Percentiles rank a stretch among this genome's conserved stretches.
phyloP scores from a whole-genome alignment of 53 echinoderm and acorn worm genomes.

The Antedon mediterranea region DNA sequence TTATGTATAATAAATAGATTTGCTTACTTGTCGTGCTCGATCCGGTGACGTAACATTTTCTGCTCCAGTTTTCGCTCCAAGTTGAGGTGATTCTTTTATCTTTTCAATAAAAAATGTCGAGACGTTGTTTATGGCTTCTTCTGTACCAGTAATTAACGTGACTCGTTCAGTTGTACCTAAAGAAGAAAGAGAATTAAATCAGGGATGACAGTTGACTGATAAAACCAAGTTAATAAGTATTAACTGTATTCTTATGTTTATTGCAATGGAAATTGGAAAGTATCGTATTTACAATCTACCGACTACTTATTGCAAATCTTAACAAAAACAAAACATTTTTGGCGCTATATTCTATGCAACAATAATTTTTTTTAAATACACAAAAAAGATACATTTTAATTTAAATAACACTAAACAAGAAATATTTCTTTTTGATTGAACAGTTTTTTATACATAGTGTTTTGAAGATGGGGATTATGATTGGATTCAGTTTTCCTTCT shows the following conservation, averaged over 20 bases:
- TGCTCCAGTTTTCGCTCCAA: constrained; percentile 71
- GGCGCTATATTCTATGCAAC: too few species aligned
- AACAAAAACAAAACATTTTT: too few species aligned
- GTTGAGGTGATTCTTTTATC: constrained; percentile 84
- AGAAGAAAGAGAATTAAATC: constrained; percentile 1
- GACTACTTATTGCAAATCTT: too few species aligned
- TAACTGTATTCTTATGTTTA: neutral
- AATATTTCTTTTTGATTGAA: too few species aligned
- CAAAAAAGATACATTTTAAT: too few species aligned
- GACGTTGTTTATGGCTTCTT: constrained; percentile 76
- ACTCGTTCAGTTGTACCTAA: constrained; percentile 92
- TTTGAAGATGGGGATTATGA: too few species aligned
- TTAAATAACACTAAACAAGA: too few species aligned
- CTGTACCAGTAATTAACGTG: constrained; percentile 84
- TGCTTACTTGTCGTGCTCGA: constrained; percentile 85
- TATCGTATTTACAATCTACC: too few species aligned
- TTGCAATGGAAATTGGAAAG: neutral
- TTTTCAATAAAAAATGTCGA: constrained; percentile 77
- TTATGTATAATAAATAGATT: too few species aligned
- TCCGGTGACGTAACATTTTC: constrained; percentile 80
- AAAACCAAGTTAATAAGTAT: neutral
- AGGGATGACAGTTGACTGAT: neutral
- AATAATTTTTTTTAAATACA: too few species aligned
- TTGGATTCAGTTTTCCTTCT: too few species aligned
- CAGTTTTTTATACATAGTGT: too few species aligned